Evolutionary conservation across 2,888 invertebrate genomes (phyloP).

Genomic region (Dryobota labecula): DNA sequence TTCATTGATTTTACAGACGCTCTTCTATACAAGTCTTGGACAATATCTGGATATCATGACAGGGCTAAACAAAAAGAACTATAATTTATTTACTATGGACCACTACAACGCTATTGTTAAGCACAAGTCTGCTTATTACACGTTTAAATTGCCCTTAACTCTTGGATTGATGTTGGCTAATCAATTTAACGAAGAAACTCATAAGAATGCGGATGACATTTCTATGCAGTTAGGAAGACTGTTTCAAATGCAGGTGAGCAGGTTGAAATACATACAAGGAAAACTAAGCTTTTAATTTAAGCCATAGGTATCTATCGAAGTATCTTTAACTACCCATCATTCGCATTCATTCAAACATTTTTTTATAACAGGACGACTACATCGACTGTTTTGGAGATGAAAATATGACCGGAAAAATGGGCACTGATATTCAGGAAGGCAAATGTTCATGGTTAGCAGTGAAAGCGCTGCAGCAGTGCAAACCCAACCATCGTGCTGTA

Average conservation of each 20-base stretch:
- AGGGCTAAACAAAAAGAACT: conserved; percentile 71
- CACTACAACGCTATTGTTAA: conserved; percentile 95
- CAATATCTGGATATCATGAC: conserved; percentile 94
- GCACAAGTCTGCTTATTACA: conserved; percentile 97
- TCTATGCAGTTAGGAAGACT: conserved; percentile 96
- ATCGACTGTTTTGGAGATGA: conserved; percentile 97
- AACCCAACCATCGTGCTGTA: conserved; percentile 89
- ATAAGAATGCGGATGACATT: conserved; percentile 94
- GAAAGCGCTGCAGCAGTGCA: conserved; percentile 94
- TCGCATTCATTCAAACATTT: background rate
- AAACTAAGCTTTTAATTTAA: background rate
- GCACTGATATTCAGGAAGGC: conserved; percentile 97
- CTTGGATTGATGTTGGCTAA: conserved; percentile 95
- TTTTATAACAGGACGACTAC: conserved; percentile 93
- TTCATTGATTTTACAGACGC: conserved; percentile 71
- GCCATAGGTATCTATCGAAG: background rate
- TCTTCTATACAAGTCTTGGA: conserved; percentile 93
- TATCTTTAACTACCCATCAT: background rate
- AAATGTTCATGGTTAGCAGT: conserved; percentile 98
- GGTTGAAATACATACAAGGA: background rate
- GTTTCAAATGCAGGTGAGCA: conserved; percentile 96
- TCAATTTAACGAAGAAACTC: conserved; percentile 92
- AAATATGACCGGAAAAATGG: conserved; percentile 95
- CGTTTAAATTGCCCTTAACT: conserved; percentile 96
- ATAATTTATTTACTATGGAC: conserved; percentile 93